Evolutionary conservation across 2,888 invertebrate genomes (phyloP).

Genomic region (Cosmia pyralina): DNA sequence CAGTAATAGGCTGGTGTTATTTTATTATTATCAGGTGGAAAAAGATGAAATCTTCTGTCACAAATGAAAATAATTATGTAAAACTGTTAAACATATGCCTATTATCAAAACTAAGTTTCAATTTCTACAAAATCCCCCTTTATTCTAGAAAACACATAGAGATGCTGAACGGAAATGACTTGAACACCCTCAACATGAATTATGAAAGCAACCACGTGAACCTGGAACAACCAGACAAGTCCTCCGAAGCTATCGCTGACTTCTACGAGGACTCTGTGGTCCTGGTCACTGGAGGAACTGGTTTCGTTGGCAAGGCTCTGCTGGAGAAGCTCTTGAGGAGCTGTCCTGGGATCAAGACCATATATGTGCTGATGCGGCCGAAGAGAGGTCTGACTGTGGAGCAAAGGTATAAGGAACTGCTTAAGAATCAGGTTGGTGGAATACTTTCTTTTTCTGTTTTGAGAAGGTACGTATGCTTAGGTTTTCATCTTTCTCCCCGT

Average conservation of each 20-base stretch:
- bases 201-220: constrained; percentile 63
- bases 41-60: not conserved
- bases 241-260: constrained; percentile 79
- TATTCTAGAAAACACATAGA: constrained; percentile 77
- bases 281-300: constrained; percentile 90
- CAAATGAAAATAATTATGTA: not conserved
- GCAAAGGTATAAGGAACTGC: constrained; percentile 93
- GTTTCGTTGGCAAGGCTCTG: constrained; percentile 98
- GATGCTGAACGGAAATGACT: constrained; percentile 82
- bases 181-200: constrained; percentile 76
- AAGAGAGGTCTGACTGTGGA: constrained; percentile 93
- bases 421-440: constrained; percentile 92
- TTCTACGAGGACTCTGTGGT: constrained; percentile 90
- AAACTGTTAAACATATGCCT: not conserved
- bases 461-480: constrained; percentile 5
- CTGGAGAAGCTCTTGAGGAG: constrained; percentile 97
- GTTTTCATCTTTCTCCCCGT: not conserved
- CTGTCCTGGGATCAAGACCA: constrained; percentile 93
- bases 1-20: too few species aligned
- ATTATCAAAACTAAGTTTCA: not conserved
- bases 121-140: not conserved
- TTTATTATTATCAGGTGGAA: too few species aligned
- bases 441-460: not conserved
- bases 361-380: constrained; percentile 95
- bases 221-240: constrained; percentile 64